These are phyloP conservation scores for Myoxocephalus aenaeus DNA, from an alignment of 2,797 vertebrate species.

Conservation along the genomic window DNA sequence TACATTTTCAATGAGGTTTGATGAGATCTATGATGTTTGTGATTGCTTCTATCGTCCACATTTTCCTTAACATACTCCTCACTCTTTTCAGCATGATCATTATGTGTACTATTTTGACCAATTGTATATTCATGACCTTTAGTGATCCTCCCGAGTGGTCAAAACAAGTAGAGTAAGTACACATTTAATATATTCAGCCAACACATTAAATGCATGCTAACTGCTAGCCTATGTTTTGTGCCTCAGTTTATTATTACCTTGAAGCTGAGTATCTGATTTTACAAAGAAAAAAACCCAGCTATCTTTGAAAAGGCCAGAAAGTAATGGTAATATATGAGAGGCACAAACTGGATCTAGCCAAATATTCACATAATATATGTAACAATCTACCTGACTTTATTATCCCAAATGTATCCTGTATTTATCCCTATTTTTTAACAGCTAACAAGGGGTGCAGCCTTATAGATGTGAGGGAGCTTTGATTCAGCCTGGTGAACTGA, in stretches of 20 bases:
- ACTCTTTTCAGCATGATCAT: constrained; percentile 99
- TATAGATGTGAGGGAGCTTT: constrained; percentile 39
- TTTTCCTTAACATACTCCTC: constrained; percentile 80
- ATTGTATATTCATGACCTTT: constrained; percentile 99
- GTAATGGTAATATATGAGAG: not conserved
- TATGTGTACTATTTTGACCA: constrained; percentile 99
- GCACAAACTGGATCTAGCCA: not conserved
- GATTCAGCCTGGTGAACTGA: constrained; percentile 41
- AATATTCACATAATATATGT: not conserved
- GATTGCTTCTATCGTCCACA: constrained; percentile 3
- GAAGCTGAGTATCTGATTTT: not conserved
- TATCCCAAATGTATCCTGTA: constrained; percentile 15
- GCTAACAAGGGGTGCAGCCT: not conserved
- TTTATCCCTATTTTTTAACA: not conserved
- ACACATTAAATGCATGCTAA: constrained; percentile 18
- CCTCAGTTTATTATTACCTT: not conserved
- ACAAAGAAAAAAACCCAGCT: fast-evolving
- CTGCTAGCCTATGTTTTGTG: not conserved
- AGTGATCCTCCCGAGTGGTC: constrained; percentile 99
- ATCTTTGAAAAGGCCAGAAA: not conserved
- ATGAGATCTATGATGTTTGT: constrained; percentile 25
- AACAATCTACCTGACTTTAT: constrained; percentile 4
- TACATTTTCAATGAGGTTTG: not conserved
- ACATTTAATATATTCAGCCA: constrained; percentile 30
- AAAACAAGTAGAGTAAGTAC: constrained; percentile 99